These are phyloP conservation scores for Chondrosia reniformis DNA, from an alignment of 37 sponge, comb jelly and placozoan genomes.

Conservation along the genomic window DNA sequence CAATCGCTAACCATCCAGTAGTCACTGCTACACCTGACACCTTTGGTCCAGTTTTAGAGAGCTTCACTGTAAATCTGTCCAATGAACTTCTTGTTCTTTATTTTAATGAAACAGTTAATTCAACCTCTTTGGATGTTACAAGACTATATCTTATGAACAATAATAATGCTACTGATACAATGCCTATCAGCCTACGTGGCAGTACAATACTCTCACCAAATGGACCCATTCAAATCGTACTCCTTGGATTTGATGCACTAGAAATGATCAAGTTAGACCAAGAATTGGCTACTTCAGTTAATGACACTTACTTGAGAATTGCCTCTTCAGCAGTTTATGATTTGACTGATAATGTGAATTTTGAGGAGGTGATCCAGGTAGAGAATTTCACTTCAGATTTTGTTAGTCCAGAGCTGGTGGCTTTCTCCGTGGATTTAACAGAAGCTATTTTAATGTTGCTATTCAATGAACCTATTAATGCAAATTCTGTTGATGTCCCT, in stretches of 20 bases:
- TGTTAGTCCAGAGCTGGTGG: constrained; percentile 36
- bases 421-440: constrained; percentile 55
- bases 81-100: constrained; percentile 59
- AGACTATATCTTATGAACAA: constrained; percentile 21
- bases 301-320: constrained; percentile 52
- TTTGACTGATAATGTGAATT: constrained; percentile 22
- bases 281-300: constrained; percentile 44
- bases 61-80: constrained; percentile 64
- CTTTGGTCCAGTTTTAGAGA: constrained; percentile 55
- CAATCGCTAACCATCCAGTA: constrained; percentile 27
- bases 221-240: constrained; percentile 37
- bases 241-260: constrained; percentile 52
- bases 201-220: constrained; percentile 35
- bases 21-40: neutral
- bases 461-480: constrained; percentile 80
- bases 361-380: neutral
- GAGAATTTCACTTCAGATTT: constrained; percentile 33
- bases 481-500: constrained; percentile 30
- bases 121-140: constrained; percentile 41
- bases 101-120: constrained; percentile 90
- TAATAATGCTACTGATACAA: constrained; percentile 13
- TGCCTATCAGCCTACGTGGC: constrained; percentile 15
- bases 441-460: constrained; percentile 41
- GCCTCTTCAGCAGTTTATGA: constrained; percentile 35
- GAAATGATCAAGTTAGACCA: constrained; percentile 61